Evolutionary conservation across 1,140 invertebrate genomes (phyloP), one percentile per base, ranked within the genome.

Genomic region (Daktulosphaira vitifoliae): DNA sequence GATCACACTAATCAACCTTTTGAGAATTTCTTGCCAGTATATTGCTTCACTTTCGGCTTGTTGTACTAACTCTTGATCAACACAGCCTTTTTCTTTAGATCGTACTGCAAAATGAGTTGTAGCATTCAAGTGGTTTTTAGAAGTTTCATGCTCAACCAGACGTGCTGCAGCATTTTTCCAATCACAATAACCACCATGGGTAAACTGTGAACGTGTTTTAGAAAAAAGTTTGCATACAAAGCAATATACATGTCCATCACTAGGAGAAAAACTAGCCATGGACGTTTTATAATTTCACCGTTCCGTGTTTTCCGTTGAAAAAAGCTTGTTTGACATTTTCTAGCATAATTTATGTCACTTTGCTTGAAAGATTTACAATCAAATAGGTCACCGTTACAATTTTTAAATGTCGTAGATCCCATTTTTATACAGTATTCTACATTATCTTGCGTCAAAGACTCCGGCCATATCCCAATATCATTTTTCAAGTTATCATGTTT

Each of bases 101-200:
- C 25, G 48, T 49, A 26, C 46, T 67, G 62, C 48, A 52, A 51
- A 68, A n/a, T 25, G 37, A 51, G 42, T 50, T 29, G 64, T 56
- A 65, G 51, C 66, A 64, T 67, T 68, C 39, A 62, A 22, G 56
- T 68, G 39, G 42, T 64, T 50, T 42, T 67, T 67, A 48, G 66
- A 54, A 51, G 38, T 67, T 52, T 68, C 68, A 29, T 68, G 54
- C n/a, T 68, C 68, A 49, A 52, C 37, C 49, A 68, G 29, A 53
- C 53, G 46, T 50, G 56, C 20, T 65, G 13, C 22, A 65, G 66
- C 52, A 67, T 68, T 59, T 52, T 68, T 68, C 66, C 68, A 66
- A 65, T 68, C 68, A 67, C 59, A 65, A 52, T 39, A 68, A 29
- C 66, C 66, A 46, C 66, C 66, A 44, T 68, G 66, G 59, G 68